Base-by-base conservation (phyloP, 2,113 vertebrate genomes). In the Hucho hucho region DNA sequence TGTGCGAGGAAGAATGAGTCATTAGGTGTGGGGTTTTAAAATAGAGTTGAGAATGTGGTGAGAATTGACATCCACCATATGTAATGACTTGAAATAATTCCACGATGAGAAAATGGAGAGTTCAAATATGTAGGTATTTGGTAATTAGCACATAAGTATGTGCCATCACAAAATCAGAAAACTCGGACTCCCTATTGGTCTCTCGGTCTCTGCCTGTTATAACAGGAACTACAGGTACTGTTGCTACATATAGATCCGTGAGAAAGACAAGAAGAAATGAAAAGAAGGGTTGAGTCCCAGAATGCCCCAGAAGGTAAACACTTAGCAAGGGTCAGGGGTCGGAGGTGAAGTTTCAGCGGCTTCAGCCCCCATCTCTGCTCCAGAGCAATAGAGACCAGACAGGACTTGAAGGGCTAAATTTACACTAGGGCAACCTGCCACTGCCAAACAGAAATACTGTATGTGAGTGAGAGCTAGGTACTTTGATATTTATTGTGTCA, bases 21-120 rank as follows among this genome's bases (percentile, higher is more conserved):
- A 91, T 81, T 86, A 84, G 86, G 77, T 89, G 83, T 83, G 82
- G 87, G 87, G 43, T 88, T 87, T 86, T 87, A 85, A 91, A 92
- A 91, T 87, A 91, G 90, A 90, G 86, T 87, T 82, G 88, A 90
- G 87, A 90, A 87, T 73, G 84, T 75, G 61, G 83, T 77, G 37
- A 74, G 85, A 87, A 43, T 12, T 89, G 89, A 89, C 87, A 86
- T 75, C 29, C 26, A 73, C 76, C 89, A 85, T 88, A 86, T 88
- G 86, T 64, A 83, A 67, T 49, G 76, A 75, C 75, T 82, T 82
- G 58, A 37, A 22, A 65, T 65, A 83, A 73, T 79, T 82, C 32
- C 43, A 70, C 28, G 72, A 3, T 20, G 22, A 67, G 25, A 18
- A 24, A 67, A 68, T 5, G 7, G 47, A 7, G 26, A 64, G 71